Conservation (phyloP, 2,113 vertebrate genomes). For the Tauraco erythrolophus region DNA sequence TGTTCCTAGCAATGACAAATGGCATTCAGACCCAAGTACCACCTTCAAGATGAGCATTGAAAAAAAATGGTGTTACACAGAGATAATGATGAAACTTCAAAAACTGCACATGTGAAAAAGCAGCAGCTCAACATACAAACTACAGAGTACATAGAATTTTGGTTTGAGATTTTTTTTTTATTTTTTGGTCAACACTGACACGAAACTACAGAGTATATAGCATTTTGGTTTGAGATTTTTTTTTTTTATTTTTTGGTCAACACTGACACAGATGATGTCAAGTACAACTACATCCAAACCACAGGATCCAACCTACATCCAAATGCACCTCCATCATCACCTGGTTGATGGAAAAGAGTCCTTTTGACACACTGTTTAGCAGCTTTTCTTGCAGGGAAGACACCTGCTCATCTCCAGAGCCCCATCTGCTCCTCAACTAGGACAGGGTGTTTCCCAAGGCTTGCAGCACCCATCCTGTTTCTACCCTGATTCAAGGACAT, state of each 20-base stretch:
- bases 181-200: background rate
- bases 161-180: background rate
- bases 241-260: background rate
- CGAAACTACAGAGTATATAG: no score
- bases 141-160: background rate
- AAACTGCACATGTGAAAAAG: background rate
- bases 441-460: background rate
- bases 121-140: background rate
- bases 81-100: background rate
- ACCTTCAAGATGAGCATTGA: background rate
- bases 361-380: background rate
- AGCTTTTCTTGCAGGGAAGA: background rate
- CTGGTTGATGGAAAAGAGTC: background rate
- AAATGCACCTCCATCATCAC: background rate
- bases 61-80: background rate
- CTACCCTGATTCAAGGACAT: background rate
- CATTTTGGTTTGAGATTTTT: background rate
- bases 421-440: background rate
- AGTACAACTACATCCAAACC: background rate
- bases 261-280: background rate
- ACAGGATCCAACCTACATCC: background rate
- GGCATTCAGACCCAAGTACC: background rate
- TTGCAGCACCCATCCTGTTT: fast-evolving
- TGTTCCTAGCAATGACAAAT: background rate
- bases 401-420: no score